A percentile compares a stretch with the other conserved stretches of the same genome.
Evolutionary conservation across 2,888 invertebrate species (phyloP).

Genomic region (Branchinecta sandiegonensis): DNA sequence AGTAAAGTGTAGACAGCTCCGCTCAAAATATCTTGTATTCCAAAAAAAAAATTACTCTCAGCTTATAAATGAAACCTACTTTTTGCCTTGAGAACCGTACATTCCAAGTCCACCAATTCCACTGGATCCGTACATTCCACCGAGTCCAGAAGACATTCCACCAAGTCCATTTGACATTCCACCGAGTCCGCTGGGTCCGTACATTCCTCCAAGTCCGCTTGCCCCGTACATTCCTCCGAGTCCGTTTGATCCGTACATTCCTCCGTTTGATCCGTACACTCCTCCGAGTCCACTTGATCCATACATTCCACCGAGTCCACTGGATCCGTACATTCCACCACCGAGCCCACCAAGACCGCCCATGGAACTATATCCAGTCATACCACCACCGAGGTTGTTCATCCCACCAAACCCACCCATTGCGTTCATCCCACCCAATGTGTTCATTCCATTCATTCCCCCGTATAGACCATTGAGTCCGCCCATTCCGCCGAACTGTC

Average conservation of each 20-base stretch:
- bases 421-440: background rate
- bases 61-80: no score
- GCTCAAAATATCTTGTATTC: no score
- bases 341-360: no score
- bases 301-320: no score
- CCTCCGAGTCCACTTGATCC: no score
- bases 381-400: background rate
- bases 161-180: background rate
- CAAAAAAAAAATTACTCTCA: no score
- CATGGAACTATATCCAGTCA: no score
- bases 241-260: background rate
- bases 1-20: no score
- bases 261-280: background rate
- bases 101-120: no score
- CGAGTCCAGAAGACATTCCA: background rate
- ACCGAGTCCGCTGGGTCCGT: background rate
- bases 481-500: background rate
- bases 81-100: no score
- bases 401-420: background rate
- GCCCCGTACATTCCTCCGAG: background rate
- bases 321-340: no score
- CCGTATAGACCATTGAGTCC: background rate
- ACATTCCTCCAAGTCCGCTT: background rate
- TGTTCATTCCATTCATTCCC: background rate
- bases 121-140: no score